Percentiles rank a stretch among this genome's conserved stretches.
Evolutionary conservation across 2,888 invertebrate genomes (phyloP).

Genomic region (Diplazon laetatorius): DNA sequence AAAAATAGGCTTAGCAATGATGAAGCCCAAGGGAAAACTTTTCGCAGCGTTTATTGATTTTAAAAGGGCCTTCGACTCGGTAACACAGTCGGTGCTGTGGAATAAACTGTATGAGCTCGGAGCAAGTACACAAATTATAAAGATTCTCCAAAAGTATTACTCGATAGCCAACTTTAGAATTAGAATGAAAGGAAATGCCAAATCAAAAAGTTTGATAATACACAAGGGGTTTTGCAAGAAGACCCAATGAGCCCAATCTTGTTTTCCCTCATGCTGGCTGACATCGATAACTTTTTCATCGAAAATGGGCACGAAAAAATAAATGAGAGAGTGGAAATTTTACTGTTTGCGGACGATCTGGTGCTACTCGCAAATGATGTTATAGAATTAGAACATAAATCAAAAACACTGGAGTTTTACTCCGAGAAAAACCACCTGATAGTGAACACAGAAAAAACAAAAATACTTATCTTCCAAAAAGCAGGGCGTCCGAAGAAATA

Average conservation of each 20-base stretch:
- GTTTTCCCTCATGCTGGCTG: not conserved
- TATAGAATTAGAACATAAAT: slow-evolving; percentile 16
- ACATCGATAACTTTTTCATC: not conserved
- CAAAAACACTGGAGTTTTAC: slow-evolving; percentile 10
- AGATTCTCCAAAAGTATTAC: not conserved
- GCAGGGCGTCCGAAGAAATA: not conserved
- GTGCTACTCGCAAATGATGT: slow-evolving; percentile 20
- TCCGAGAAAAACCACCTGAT: not conserved
- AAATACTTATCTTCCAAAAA: no score
- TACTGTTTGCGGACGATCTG: slow-evolving; percentile 40
- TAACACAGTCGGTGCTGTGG: not conserved
- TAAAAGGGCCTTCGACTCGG: not conserved
- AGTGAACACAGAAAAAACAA: no score
- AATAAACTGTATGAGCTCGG: not conserved
- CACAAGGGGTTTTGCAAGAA: not conserved
- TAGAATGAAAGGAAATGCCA: not conserved
- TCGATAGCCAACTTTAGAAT: not conserved
- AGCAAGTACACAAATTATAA: not conserved
- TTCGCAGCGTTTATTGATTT: not conserved
- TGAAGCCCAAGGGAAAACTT: not conserved
- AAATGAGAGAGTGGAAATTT: not conserved
- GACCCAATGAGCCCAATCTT: not conserved
- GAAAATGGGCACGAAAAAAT: not conserved
- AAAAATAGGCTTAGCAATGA: not conserved
- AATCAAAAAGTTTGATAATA: not conserved